A percentile compares a stretch with the other conserved stretches of the same genome.
These are phyloP conservation scores for Stylophora pistillata DNA, from an alignment of 64 coral and sea anemone species.

Conservation along the genomic window DNA sequence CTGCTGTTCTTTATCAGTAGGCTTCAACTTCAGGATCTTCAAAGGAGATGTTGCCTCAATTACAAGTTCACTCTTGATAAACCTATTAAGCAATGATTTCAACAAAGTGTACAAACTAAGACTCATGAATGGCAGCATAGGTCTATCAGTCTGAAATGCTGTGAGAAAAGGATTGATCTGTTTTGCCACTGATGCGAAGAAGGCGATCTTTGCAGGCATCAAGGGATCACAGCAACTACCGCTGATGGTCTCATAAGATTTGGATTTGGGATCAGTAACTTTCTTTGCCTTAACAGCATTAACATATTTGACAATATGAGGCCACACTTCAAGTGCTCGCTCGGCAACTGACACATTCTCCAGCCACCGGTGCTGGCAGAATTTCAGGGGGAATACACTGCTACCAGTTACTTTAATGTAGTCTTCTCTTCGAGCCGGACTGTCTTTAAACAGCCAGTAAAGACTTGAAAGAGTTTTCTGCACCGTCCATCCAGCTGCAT, in stretches of 20 bases:
- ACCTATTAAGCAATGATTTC: no score
- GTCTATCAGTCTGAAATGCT: no score
- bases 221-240: conserved; percentile 44
- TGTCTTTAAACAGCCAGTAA: conserved; percentile 66
- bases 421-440: conserved; percentile 67
- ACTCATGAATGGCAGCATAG: no score
- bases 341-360: conserved; percentile 75
- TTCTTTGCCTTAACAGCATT: conserved; percentile 33
- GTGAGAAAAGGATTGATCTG: conserved; percentile 57
- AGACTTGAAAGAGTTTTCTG: conserved; percentile 38
- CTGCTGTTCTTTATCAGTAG: conserved; percentile 40
- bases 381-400: conserved; percentile 50
- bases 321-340: conserved; percentile 35
- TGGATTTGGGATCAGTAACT: conserved; percentile 29
- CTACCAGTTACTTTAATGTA: conserved; percentile 49
- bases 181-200: conserved; percentile 57
- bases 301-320: conserved; percentile 44
- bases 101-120: no score
- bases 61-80: no score
- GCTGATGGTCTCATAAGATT: conserved; percentile 54
- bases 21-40: conserved; percentile 14
- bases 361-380: conserved; percentile 57
- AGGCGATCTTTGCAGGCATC: conserved; percentile 47
- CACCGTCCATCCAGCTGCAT: conserved; percentile 53
- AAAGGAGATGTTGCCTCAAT: no score